Conservation (phyloP, 2,797 vertebrate genomes). For the Muscicapa comitata region DNA sequence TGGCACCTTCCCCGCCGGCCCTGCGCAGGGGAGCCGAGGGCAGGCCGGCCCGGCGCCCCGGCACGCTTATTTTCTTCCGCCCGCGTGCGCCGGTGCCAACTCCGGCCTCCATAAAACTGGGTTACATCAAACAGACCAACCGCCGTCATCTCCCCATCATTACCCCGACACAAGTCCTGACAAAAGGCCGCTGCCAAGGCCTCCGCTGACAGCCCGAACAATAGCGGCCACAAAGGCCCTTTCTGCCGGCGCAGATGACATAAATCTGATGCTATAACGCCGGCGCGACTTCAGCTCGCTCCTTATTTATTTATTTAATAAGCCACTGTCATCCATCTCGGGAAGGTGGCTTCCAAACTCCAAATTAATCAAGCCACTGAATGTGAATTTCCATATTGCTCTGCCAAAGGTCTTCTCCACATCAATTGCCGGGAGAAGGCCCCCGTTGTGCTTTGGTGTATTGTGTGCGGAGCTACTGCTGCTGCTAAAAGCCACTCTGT, state of each 20-base stretch:
- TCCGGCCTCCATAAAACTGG: slow-evolving; percentile 23
- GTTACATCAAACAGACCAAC: slow-evolving; percentile 68
- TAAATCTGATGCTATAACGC: slow-evolving; percentile 66
- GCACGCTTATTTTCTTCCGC: slow-evolving; percentile 53
- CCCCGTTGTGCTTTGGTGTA: slow-evolving; percentile 67
- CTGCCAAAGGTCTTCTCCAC: slow-evolving; percentile 68
- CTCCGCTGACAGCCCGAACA: slow-evolving; percentile 54
- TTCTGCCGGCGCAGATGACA: slow-evolving; percentile 62
- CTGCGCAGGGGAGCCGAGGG: background rate
- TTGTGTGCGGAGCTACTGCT: slow-evolving; percentile 37
- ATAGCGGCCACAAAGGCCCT: slow-evolving; percentile 59
- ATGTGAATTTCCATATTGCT: slow-evolving; percentile 67
- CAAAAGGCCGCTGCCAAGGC: slow-evolving; percentile 64
- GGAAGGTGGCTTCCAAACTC: slow-evolving; percentile 68
- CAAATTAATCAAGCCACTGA: slow-evolving; percentile 69
- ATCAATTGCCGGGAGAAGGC: slow-evolving; percentile 64
- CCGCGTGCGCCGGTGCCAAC: slow-evolving; percentile 33
- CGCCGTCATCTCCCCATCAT: slow-evolving; percentile 55
- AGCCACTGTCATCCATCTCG: slow-evolving; percentile 66
- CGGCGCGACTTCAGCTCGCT: slow-evolving; percentile 44
- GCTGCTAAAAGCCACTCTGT: slow-evolving; percentile 68
- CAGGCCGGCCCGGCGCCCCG: background rate
- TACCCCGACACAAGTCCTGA: slow-evolving; percentile 56
- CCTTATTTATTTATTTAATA: slow-evolving; percentile 68
- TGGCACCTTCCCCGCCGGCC: accelerated